Evolutionary conservation across 2,113 vertebrate species (phyloP).

Genomic region (Lanius collurio): DNA sequence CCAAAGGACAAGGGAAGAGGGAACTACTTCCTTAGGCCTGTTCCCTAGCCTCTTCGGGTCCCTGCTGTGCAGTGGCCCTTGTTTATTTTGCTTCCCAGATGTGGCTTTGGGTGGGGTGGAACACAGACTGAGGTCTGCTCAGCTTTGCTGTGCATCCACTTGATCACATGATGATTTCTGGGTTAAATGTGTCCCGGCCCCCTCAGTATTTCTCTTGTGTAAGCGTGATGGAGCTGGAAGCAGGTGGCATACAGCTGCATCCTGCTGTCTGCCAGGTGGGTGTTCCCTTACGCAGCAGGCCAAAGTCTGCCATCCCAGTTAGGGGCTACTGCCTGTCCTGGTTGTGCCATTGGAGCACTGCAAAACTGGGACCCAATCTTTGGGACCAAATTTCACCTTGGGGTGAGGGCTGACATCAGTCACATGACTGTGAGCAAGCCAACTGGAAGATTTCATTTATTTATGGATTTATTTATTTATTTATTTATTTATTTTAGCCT

Average conservation of each 20-base stretch:
- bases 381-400: background rate
- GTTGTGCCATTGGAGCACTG: background rate
- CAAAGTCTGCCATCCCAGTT: background rate
- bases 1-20: background rate
- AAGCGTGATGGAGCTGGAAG: background rate
- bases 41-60: background rate
- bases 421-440: background rate
- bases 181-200: background rate
- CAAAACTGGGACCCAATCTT: fast-evolving
- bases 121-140: background rate
- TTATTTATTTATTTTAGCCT: slow-evolving; percentile 53
- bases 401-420: background rate
- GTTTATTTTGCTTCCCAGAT: background rate
- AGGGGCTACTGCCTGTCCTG: background rate
- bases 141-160: fast-evolving
- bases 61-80: background rate
- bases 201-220: background rate
- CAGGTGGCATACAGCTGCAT: slow-evolving; percentile 23
- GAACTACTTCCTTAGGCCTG: background rate
- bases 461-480: slow-evolving; percentile 24
- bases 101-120: background rate
- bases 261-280: background rate
- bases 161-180: background rate
- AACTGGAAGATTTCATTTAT: background rate
- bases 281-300: background rate